These are phyloP conservation scores for Pterocles burchelli DNA, from an alignment of 2,113 vertebrate genomes.

Conservation along the genomic window DNA sequence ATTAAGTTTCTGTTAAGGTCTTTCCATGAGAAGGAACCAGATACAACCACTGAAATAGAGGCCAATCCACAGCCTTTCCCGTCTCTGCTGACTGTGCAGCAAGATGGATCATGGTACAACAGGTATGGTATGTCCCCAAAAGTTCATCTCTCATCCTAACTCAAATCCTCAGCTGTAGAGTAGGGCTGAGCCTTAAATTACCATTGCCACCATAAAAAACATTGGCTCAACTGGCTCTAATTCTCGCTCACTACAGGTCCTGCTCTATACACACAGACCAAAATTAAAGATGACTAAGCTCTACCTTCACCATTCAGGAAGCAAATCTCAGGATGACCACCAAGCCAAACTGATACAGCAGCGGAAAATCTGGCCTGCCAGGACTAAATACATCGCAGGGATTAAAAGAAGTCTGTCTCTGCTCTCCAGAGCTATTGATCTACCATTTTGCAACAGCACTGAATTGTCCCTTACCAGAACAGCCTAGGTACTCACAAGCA, in stretches of 20 bases:
- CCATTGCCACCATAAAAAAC: neutral
- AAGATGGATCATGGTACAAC: neutral
- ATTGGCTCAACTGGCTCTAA: neutral
- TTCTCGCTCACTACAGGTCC: neutral
- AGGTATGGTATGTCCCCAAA: accelerated
- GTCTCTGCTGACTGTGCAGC: neutral
- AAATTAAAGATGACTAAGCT: neutral
- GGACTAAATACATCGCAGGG: neutral
- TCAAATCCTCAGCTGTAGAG: neutral
- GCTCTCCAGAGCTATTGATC: neutral
- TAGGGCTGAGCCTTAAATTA: neutral
- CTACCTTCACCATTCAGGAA: neutral
- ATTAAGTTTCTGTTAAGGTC: neutral
- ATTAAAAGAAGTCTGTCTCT: neutral
- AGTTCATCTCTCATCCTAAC: neutral
- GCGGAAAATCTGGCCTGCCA: neutral
- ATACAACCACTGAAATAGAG: neutral
- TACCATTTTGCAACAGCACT: neutral
- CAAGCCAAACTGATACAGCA: neutral
- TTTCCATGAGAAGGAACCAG: neutral
- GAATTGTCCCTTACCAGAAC: neutral
- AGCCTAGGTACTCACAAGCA: neutral
- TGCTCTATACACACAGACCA: neutral
- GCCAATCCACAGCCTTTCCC: neutral
- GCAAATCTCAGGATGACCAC: neutral